These are phyloP conservation scores for Frieseomelitta varia DNA, from an alignment of 1,140 invertebrate genomes.

Conservation along the genomic window DNA sequence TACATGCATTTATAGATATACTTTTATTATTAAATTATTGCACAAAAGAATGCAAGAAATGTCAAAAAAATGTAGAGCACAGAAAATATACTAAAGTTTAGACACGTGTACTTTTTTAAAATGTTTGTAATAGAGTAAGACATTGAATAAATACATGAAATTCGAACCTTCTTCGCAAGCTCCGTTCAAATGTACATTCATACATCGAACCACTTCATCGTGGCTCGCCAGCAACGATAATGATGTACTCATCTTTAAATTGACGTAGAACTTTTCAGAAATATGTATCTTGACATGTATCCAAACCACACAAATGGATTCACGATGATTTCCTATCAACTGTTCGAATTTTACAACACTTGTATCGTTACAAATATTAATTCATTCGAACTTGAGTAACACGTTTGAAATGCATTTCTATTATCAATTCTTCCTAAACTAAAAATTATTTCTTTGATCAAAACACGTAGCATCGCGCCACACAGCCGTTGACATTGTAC, in stretches of 20 bases:
- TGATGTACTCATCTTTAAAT: constrained; percentile 67
- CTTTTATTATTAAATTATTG: neutral
- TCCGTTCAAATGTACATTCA: constrained; percentile 85
- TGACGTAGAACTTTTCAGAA: neutral
- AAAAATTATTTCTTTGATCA: neutral
- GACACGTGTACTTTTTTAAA: neutral
- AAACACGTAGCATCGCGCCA: neutral
- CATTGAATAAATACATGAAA: neutral
- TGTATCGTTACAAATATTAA: neutral
- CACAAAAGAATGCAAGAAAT: neutral
- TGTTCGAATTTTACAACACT: neutral
- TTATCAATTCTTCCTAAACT: neutral
- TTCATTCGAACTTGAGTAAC: neutral
- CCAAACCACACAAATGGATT: neutral
- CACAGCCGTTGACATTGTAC: constrained; percentile 39
- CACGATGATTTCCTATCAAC: neutral
- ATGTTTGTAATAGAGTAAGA: neutral
- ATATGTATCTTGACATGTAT: constrained; percentile 7
- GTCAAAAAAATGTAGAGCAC: neutral
- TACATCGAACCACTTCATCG: constrained; percentile 87
- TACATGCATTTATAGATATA: no score
- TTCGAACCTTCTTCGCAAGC: constrained; percentile 86
- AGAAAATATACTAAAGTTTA: neutral
- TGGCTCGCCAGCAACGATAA: constrained; percentile 83
- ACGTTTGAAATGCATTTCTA: constrained; percentile 13